Conservation (phyloP, 2,888 invertebrate genomes). For the Pristionchus fissidentatus region DNA sequence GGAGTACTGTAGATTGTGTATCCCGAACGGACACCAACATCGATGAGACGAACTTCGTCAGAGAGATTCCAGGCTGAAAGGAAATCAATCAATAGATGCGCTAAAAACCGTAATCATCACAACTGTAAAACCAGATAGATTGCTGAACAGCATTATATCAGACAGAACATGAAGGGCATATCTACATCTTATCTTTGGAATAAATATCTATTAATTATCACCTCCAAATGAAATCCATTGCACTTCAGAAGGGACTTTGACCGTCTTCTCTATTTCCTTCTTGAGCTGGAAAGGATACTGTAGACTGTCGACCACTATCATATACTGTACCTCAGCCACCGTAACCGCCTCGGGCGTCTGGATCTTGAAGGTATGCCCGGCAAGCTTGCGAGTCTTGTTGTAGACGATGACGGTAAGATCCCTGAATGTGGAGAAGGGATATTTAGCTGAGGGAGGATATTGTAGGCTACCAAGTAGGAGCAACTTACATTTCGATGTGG, state of each 20-base stretch:
- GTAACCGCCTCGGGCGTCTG: constrained; percentile 55
- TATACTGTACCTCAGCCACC: constrained; percentile 53
- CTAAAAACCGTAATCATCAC: no score
- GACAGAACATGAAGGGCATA: background rate
- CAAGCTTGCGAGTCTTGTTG: constrained; percentile 64
- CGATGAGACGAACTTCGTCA: constrained; percentile 53
- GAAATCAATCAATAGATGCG: background rate
- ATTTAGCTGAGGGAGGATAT: no score
- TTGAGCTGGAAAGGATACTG: constrained; percentile 54
- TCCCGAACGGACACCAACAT: constrained; percentile 60
- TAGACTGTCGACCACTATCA: background rate
- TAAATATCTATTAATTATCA: constrained; percentile 45
- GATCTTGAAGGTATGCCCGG: constrained; percentile 62
- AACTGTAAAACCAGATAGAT: no score
- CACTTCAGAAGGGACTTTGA: constrained; percentile 57
- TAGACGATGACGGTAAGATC: constrained; percentile 63
- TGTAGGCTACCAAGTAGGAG: background rate
- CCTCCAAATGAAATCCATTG: constrained; percentile 65
- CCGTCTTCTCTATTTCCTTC: constrained; percentile 56
- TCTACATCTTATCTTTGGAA: no score
- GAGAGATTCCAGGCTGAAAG: constrained; percentile 57
- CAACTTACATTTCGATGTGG: background rate
- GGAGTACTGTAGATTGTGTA: constrained; percentile 66
- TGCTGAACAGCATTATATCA: background rate
- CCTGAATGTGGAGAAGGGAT: constrained; percentile 51